Percentiles rank a stretch among this genome's conserved stretches.
Evolutionary conservation across 2,113 vertebrate species (phyloP).

Genomic region (Trichomycterus rosablanca): DNA sequence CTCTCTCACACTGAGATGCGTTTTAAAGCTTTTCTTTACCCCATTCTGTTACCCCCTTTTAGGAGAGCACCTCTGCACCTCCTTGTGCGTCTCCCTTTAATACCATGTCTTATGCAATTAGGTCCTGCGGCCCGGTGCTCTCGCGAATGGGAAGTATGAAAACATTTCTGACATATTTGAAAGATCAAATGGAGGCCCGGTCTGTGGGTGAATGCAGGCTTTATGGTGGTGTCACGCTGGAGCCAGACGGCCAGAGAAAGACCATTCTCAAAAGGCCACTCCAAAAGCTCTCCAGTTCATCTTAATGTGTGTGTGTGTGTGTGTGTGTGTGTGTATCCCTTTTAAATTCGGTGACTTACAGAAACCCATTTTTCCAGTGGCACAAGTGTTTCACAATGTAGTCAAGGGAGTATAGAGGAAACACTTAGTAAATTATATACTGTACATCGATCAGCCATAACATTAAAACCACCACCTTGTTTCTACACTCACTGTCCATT

Average conservation of each 20-base stretch:
- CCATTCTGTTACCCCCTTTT: slow-evolving; percentile 11
- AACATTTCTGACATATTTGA: slow-evolving; percentile 73
- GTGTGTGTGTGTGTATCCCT: too few relatives aligned
- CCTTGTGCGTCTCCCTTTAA: slow-evolving; percentile 77
- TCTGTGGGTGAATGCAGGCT: slow-evolving; percentile 28
- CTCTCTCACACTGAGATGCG: slow-evolving; percentile 51
- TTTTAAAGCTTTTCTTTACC: slow-evolving; percentile 65
- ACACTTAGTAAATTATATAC: neutral
- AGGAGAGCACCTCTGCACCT: slow-evolving; percentile 53
- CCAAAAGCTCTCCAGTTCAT: neutral
- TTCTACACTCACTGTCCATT: too few relatives aligned
- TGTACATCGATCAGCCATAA: too few relatives aligned
- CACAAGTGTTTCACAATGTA: slow-evolving; percentile 26
- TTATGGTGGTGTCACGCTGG: slow-evolving; percentile 27
- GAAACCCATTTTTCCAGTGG: slow-evolving; percentile 22
- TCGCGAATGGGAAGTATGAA: slow-evolving; percentile 63
- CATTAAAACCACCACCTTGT: too few relatives aligned
- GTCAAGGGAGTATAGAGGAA: too few relatives aligned
- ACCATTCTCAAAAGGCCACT: slow-evolving; percentile 11
- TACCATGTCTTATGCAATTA: slow-evolving; percentile 74
- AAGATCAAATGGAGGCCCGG: slow-evolving; percentile 44
- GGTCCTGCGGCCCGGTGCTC: slow-evolving; percentile 50
- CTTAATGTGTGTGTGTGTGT: slow-evolving; percentile 13
- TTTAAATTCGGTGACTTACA: slow-evolving; percentile 24
- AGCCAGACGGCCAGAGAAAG: slow-evolving; percentile 24